Conservation (phyloP, 2,113 vertebrate species). For the Fregetta grallaria region DNA sequence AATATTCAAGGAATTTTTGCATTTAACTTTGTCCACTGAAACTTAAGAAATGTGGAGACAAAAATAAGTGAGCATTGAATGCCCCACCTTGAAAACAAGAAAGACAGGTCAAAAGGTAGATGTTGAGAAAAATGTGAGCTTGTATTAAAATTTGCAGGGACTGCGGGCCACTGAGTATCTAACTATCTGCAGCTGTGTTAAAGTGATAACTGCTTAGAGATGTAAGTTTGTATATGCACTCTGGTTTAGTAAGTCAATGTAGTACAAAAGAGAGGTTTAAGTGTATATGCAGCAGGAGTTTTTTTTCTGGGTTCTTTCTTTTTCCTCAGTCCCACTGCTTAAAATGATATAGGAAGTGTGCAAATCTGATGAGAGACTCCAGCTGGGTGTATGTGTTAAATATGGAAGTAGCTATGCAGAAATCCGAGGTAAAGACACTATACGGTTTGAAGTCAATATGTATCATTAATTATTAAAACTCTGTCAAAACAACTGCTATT, state of each 20-base stretch:
- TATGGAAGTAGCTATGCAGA: neutral
- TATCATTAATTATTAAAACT: slow-evolving; percentile 11
- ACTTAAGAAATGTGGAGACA: neutral
- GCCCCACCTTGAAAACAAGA: neutral
- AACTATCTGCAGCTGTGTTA: neutral
- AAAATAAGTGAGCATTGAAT: neutral
- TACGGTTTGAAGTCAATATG: neutral
- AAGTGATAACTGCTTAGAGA: neutral
- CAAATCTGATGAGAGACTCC: neutral
- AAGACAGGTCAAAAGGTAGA: neutral
- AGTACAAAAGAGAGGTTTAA: neutral
- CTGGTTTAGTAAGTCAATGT: neutral
- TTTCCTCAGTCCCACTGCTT: neutral
- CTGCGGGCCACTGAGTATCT: neutral
- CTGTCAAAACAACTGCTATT: neutral
- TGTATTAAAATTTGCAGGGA: neutral
- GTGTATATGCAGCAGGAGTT: neutral
- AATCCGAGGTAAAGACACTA: neutral
- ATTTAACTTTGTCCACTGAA: neutral
- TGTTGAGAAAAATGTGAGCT: neutral
- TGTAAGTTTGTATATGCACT: neutral
- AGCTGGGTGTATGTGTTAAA: neutral
- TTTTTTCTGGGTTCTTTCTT: neutral
- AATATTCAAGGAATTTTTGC: neutral
- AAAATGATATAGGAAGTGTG: neutral